phyloP scores from a whole-genome alignment of 2,888 invertebrate species.

The Clanis bilineata region DNA sequence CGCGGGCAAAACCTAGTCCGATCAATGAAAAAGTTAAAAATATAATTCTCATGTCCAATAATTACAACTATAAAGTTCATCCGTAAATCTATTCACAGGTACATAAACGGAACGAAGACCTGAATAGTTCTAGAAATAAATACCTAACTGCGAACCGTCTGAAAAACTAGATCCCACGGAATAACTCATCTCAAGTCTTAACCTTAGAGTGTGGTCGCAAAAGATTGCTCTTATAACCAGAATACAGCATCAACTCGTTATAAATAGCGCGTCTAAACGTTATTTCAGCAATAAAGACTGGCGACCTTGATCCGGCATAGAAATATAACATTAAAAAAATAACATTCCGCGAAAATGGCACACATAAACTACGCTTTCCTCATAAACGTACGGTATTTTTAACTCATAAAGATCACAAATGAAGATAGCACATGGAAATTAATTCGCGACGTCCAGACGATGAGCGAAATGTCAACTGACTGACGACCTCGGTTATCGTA shows the following conservation, averaged over 20 bases:
- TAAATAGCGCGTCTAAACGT: conserved; percentile 5
- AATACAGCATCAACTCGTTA: not conserved
- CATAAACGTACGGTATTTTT: conserved; percentile 37
- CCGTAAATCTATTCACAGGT: not conserved
- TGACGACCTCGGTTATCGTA: conserved; percentile 38
- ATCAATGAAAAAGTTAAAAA: not conserved
- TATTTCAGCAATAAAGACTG: conserved; percentile 11
- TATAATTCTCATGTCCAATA: not conserved
- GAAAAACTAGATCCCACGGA: not conserved
- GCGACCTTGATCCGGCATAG: conserved; percentile 16
- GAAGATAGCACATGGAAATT: conserved; percentile 43
- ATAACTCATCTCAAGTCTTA: not conserved
- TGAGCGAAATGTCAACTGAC: conserved; percentile 21
- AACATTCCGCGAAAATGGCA: conserved; percentile 10
- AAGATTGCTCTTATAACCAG: not conserved
- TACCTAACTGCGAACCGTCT: not conserved
- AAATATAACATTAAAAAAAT: conserved; percentile 17
- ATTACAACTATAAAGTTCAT: not conserved
- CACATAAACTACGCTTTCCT: conserved; percentile 30
- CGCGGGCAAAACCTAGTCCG: too few relatives aligned
- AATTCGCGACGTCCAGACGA: conserved; percentile 38
- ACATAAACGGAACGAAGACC: not conserved
- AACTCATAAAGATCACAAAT: conserved; percentile 40
- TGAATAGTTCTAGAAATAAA: not conserved
- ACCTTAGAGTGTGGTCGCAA: not conserved